Percentiles rank a stretch among this genome's conserved stretches.
These are phyloP conservation scores for Drosophila percnosoma DNA, from an alignment of 2,888 invertebrate genomes.

Conservation along the genomic window DNA sequence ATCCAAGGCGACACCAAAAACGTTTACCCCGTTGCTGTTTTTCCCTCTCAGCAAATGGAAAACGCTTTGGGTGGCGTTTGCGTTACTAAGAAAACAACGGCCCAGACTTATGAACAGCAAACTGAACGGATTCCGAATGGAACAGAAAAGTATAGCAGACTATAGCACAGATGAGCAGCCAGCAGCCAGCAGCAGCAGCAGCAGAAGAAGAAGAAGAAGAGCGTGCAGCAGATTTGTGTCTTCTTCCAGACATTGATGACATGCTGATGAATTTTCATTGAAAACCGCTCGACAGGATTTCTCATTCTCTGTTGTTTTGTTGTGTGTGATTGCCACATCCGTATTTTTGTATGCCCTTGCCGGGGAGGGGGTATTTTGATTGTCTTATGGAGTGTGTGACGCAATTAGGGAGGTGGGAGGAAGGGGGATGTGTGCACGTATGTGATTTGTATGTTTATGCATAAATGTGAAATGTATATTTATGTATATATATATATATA, in stretches of 20 bases:
- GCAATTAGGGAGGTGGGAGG: neutral
- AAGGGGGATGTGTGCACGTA: neutral
- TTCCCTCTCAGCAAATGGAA: conserved; percentile 67
- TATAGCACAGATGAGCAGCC: neutral
- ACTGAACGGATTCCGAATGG: neutral
- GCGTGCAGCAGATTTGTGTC: conserved; percentile 18
- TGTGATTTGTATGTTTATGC: neutral
- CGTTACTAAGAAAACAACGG: conserved; percentile 76
- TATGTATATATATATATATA: neutral
- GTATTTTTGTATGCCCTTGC: conserved; percentile 58
- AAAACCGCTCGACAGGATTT: conserved; percentile 80
- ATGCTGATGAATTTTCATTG: conserved; percentile 83
- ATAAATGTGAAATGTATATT: neutral
- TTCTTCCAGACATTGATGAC: conserved; percentile 48
- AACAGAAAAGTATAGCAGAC: neutral
- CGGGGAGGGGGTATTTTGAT: conserved; percentile 12
- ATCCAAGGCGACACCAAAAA: conserved; percentile 46
- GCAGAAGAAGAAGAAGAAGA: neutral
- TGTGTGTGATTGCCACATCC: conserved; percentile 81
- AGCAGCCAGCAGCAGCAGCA: neutral
- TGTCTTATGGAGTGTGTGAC: conserved; percentile 2
- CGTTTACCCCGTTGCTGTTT: conserved; percentile 73
- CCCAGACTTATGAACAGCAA: conserved; percentile 34
- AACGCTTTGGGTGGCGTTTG: conserved; percentile 79
- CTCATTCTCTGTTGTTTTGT: conserved; percentile 29